A percentile compares a stretch with the other conserved stretches of the same genome.
phyloP scores from a whole-genome alignment of 2,113 vertebrate genomes.

The Pteruthius melanotis region DNA sequence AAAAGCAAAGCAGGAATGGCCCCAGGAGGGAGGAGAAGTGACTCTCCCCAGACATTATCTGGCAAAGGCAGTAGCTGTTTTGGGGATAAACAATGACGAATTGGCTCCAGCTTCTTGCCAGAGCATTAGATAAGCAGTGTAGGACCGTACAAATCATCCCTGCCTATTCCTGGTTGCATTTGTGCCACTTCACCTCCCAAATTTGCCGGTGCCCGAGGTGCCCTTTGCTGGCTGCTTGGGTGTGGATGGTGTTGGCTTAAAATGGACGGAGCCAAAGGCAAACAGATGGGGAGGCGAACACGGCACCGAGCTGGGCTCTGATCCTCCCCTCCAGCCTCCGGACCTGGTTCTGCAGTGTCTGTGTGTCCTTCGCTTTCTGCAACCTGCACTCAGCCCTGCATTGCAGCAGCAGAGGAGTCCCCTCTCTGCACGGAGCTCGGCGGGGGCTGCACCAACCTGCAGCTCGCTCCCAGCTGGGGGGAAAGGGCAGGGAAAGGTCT shows the following conservation, averaged over 20 bases:
- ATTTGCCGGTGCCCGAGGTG: background rate
- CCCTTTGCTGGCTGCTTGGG: background rate
- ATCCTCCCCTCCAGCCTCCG: conserved; percentile 16
- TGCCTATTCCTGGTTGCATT: background rate
- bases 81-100: conserved; percentile 32
- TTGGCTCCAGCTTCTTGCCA: conserved; percentile 9
- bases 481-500: background rate
- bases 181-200: background rate
- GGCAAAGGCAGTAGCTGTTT: conserved; percentile 21
- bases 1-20: background rate
- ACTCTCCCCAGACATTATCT: background rate
- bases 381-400: conserved; percentile 70
- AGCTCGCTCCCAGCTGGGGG: background rate
- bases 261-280: background rate
- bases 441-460: background rate
- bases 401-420: conserved; percentile 66
- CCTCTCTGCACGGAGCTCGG: background rate
- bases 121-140: background rate
- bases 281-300: background rate
- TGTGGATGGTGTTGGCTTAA: background rate
- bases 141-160: background rate
- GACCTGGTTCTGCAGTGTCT: conserved; percentile 62
- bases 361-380: conserved; percentile 65
- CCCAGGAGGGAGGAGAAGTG: background rate
- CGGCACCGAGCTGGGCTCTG: background rate